phyloP scores from a whole-genome alignment of 2,113 vertebrate genomes.

The Ariopsis seemanni region DNA sequence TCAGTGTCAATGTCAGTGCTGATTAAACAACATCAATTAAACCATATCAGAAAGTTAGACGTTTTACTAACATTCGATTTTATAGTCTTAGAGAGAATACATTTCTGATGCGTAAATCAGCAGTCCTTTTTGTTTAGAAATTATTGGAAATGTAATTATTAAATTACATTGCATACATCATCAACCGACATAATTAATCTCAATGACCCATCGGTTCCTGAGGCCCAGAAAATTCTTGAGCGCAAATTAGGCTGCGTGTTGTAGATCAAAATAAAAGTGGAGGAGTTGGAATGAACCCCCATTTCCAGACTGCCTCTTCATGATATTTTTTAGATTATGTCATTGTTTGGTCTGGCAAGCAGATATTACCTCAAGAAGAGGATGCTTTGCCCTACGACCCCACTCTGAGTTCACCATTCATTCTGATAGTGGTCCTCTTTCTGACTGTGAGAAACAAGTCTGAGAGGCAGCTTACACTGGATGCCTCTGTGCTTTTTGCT shows the following conservation, averaged over 20 bases:
- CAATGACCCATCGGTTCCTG: not conserved
- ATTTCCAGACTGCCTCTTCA: conserved; percentile 29
- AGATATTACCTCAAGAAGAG: conserved; percentile 46
- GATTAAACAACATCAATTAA: not conserved
- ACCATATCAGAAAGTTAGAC: not conserved
- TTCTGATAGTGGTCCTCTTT: conserved; percentile 19
- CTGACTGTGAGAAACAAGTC: conserved; percentile 13
- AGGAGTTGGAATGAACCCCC: conserved; percentile 14
- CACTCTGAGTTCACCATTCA: conserved; percentile 25
- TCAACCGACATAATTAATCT: conserved; percentile 7
- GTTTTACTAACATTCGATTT: not conserved
- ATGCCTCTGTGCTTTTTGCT: not conserved
- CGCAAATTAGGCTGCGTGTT: conserved; percentile 21
- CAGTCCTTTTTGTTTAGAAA: conserved; percentile 1
- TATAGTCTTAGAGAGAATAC: not conserved
- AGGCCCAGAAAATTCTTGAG: conserved; percentile 1
- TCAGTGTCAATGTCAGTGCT: too few relatives aligned
- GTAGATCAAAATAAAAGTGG: conserved; percentile 9
- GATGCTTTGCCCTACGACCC: conserved; percentile 24
- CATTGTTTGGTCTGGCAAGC: conserved; percentile 49
- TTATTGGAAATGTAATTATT: not conserved
- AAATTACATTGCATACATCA: not conserved
- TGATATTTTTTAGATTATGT: conserved; percentile 52
- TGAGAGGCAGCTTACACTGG: conserved; percentile 8
- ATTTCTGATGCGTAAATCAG: not conserved